These are phyloP conservation scores for Drosophila triauraria DNA, from an alignment of 1,140 invertebrate genomes.

Conservation along the genomic window DNA sequence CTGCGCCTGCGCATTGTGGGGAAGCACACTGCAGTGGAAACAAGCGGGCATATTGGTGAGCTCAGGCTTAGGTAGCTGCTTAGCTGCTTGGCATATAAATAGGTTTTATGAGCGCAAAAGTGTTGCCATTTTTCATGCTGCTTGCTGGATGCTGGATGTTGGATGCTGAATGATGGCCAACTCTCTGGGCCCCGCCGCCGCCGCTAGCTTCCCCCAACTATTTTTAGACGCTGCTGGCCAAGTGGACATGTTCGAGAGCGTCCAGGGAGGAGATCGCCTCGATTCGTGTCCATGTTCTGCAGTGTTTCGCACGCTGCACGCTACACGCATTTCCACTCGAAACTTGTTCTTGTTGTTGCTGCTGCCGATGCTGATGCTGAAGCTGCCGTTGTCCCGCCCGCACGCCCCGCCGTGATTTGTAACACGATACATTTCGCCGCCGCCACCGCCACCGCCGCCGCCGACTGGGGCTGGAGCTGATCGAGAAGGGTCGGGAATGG, in stretches of 20 bases:
- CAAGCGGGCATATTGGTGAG: slow-evolving; percentile 65
- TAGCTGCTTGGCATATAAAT: slow-evolving; percentile 66
- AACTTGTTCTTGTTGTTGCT: slow-evolving; percentile 65
- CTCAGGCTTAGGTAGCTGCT: slow-evolving; percentile 25
- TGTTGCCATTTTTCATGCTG: slow-evolving; percentile 81
- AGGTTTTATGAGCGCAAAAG: slow-evolving; percentile 82
- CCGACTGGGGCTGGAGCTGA: slow-evolving; percentile 45
- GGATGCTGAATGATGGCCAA: slow-evolving; percentile 27
- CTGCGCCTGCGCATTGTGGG: slow-evolving; percentile 37
- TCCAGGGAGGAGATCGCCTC: slow-evolving; percentile 44
- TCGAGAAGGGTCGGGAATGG: slow-evolving; percentile 6
- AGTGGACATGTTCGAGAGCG: slow-evolving; percentile 61
- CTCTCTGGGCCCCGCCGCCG: slow-evolving; percentile 9
- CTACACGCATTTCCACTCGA: slow-evolving; percentile 83
- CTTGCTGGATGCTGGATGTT: neutral
- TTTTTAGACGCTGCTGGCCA: slow-evolving; percentile 61
- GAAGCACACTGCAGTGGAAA: slow-evolving; percentile 47
- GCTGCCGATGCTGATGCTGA: slow-evolving; percentile 13
- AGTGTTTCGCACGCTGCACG: slow-evolving; percentile 81
- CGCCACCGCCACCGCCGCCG: slow-evolving; percentile 64
- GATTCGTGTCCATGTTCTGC: slow-evolving; percentile 78
- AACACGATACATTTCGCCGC: slow-evolving; percentile 80
- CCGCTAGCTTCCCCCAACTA: slow-evolving; percentile 47
- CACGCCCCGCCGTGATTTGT: slow-evolving; percentile 74
- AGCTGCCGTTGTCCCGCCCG: slow-evolving; percentile 34